Base-by-base conservation (phyloP, 2,113 vertebrate genomes). In the Trogon surrucura region DNA sequence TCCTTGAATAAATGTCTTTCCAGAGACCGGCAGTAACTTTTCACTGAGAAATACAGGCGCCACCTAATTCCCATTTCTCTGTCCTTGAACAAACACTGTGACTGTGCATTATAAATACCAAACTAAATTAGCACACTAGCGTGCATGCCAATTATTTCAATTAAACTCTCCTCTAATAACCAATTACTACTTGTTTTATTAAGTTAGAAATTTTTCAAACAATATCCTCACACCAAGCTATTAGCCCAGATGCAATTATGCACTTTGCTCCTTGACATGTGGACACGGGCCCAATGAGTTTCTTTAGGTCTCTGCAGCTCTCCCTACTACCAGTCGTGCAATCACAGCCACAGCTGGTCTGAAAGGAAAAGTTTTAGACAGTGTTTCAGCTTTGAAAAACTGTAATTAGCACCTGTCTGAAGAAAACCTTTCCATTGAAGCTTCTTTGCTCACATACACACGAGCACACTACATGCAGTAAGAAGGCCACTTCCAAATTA, bases 391-490 rank as follows among this genome's bases (percentile, higher is more conserved):
- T 80, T 9, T 45, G 56, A 21, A 64, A 71, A 60, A 8, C 17
- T 15, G 4, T 0, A 8, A 44, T 85, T 44, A n/a, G n/a, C 7
- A 8, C n/a, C 67, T 2, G 3, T 3, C 61, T 66, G 41, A 62
- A 58, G 77, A 22, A n/a, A 19, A 22, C 7, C 19, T 71, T 56
- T 34, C 48, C 27, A 38, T 4, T 53, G 3, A 23, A 89, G 48
- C 16, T 27, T 29, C 85, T 85, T 32, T 53, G 36, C 74, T 69
- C 36, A 3, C 25, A 22, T 19, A 22, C 18, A 17, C 12, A 34
- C 6, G 2, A 38, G 5, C 60, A 9, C 13, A 0, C 5, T 0
- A 27, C 38, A 1, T 0, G 17, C 69, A 32, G 51, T 1, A 30
- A 25, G 9, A 67, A 58, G n/a, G 57, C 16, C 25, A 11, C 67